phyloP scores from a whole-genome alignment of 2,113 vertebrate species.

The Menura novaehollandiae region DNA sequence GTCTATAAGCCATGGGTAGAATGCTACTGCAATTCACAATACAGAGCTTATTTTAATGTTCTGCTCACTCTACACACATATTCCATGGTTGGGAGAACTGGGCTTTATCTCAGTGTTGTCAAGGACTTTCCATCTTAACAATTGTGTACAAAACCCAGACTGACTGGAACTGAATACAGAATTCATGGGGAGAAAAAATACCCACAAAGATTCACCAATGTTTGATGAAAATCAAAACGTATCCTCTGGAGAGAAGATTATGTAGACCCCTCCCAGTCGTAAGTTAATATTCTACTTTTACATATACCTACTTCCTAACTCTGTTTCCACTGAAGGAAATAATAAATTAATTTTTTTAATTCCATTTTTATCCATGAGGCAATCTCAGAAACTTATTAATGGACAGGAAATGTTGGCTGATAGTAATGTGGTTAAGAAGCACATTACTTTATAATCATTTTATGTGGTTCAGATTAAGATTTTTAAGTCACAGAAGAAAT shows the following conservation, averaged over 20 bases:
- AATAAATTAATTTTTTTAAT: neutral
- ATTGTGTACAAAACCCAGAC: neutral
- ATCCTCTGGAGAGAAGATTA: neutral
- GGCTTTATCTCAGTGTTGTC: neutral
- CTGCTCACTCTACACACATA: neutral
- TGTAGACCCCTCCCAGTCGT: fast-evolving
- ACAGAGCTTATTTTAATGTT: neutral
- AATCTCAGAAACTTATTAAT: neutral
- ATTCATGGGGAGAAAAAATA: neutral
- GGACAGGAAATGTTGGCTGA: neutral
- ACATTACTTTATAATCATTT: slow-evolving; percentile 1
- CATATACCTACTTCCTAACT: neutral
- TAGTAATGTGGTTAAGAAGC: neutral
- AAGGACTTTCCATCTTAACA: neutral
- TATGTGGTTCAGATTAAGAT: neutral
- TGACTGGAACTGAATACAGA: neutral
- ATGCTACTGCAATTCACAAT: neutral
- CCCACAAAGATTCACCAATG: neutral
- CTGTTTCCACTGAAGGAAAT: neutral
- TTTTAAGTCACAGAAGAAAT: neutral
- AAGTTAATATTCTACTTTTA: neutral
- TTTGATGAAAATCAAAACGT: neutral
- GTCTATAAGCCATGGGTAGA: neutral
- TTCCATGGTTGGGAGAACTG: neutral
- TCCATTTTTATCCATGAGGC: neutral